A percentile compares a stretch with the other conserved stretches of the same genome.
These are phyloP conservation scores for Sarcophaga subvicina DNA, from an alignment of 2,888 invertebrate species.

Conservation along the genomic window DNA sequence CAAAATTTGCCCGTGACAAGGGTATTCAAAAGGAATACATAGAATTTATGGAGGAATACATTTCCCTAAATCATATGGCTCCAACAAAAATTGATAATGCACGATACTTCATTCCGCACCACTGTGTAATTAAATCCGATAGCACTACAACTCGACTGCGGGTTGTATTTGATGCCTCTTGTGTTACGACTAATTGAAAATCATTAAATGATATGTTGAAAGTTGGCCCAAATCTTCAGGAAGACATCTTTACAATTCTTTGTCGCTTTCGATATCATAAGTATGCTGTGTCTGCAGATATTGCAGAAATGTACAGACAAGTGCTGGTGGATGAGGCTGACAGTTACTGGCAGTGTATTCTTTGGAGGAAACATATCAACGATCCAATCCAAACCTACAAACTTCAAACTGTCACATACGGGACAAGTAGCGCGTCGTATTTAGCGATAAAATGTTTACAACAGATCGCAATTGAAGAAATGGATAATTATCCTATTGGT, in stretches of 20 bases:
- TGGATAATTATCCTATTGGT: slow-evolving; percentile 64
- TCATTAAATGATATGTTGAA: slow-evolving; percentile 42
- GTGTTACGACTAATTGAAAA: slow-evolving; percentile 41
- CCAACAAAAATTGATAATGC: neutral
- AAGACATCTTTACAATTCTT: slow-evolving; percentile 55
- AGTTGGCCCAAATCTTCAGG: slow-evolving; percentile 51
- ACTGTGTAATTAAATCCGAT: slow-evolving; percentile 37
- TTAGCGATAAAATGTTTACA: slow-evolving; percentile 32
- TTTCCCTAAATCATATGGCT: slow-evolving; percentile 7
- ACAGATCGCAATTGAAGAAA: slow-evolving; percentile 47
- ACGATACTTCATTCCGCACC: slow-evolving; percentile 22
- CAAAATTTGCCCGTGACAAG: neutral
- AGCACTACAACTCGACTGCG: slow-evolving; percentile 17
- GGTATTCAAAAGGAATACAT: slow-evolving; percentile 3
- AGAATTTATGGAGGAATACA: slow-evolving; percentile 36
- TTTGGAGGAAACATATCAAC: slow-evolving; percentile 43
- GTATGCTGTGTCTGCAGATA: slow-evolving; percentile 63
- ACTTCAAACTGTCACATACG: slow-evolving; percentile 62
- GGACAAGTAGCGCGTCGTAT: slow-evolving; percentile 64
- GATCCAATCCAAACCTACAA: slow-evolving; percentile 7
- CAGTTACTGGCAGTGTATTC: slow-evolving; percentile 62
- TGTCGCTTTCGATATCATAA: slow-evolving; percentile 60
- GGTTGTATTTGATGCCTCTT: neutral
- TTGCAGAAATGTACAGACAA: slow-evolving; percentile 68
- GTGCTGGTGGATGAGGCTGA: slow-evolving; percentile 50